Conservation (phyloP, 2,888 invertebrate species). For the Altica lythri region DNA sequence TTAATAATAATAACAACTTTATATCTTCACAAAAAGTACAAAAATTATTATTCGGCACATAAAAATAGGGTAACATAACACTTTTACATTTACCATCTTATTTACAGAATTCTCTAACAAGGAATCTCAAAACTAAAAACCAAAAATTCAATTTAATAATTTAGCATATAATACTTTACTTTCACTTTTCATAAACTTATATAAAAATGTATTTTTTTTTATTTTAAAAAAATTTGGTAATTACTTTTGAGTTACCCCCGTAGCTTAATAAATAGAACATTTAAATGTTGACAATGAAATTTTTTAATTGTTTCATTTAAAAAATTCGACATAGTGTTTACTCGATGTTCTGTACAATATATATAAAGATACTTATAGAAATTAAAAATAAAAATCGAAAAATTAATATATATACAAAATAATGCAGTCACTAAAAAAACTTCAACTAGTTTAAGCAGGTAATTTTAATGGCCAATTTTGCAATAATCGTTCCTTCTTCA, state of each 20-base stretch:
- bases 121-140: constrained; percentile 2
- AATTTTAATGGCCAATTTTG: too few species aligned
- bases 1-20: constrained; percentile 26
- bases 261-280: constrained; percentile 21
- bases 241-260: constrained; percentile 8
- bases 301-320: constrained; percentile 29
- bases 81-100: constrained; percentile 22
- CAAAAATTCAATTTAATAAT: neutral
- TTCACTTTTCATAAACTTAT: neutral
- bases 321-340: constrained; percentile 43
- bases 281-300: constrained; percentile 23
- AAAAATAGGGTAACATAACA: constrained; percentile 24
- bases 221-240: constrained; percentile 1
- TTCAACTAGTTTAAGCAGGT: too few species aligned
- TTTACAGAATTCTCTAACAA: constrained; percentile 19
- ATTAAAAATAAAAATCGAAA: constrained; percentile 13
- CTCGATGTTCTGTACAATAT: constrained; percentile 46
- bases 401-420: constrained; percentile 1
- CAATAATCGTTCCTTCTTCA: too few species aligned
- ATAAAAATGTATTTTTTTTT: neutral
- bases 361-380: constrained; percentile 19
- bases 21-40: constrained; percentile 18
- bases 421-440: too few species aligned
- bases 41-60: constrained; percentile 24
- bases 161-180: neutral